Conservation (phyloP, 35 echinoderm and acorn worm species). For the Ophiothrix spiculata region DNA sequence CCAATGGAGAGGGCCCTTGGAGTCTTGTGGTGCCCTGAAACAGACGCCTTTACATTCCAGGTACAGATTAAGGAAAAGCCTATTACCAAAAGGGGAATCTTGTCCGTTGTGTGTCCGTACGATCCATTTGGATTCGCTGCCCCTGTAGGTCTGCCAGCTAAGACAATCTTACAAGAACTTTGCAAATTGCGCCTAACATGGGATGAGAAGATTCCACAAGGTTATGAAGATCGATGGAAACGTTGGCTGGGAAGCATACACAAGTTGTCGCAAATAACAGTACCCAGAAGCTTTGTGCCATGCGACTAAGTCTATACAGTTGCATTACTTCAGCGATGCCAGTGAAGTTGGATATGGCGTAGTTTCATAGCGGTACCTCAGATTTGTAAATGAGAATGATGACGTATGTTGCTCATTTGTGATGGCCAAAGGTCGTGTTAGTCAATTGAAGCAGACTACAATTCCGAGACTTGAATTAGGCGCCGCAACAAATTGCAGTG, state of each 20-base stretch:
- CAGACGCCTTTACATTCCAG: conserved; percentile 39
- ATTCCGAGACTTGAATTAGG: conserved; percentile 22
- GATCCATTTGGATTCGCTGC: conserved; percentile 64
- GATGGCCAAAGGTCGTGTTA: conserved; percentile 31
- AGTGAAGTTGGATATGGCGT: conserved; percentile 37
- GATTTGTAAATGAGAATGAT: neutral
- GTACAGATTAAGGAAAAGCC: conserved; percentile 21
- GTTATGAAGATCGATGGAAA: conserved; percentile 23
- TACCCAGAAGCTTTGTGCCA: conserved; percentile 31
- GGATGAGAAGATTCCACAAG: conserved; percentile 39
- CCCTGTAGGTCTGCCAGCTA: conserved; percentile 46
- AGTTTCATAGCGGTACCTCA: conserved; percentile 28
- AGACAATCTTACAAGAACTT: conserved; percentile 47
- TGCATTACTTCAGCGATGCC: conserved; percentile 55
- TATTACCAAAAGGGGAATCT: conserved; percentile 41
- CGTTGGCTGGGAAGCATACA: conserved; percentile 26
- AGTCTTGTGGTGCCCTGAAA: conserved; percentile 47
- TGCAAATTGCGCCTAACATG: conserved; percentile 32
- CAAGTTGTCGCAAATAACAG: conserved; percentile 6
- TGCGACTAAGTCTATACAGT: conserved; percentile 16
- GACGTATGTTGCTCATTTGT: conserved; percentile 31
- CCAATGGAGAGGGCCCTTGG: conserved; percentile 58
- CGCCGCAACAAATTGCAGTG: conserved; percentile 2
- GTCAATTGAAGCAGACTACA: conserved; percentile 13
- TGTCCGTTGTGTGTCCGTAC: conserved; percentile 44